Base-by-base conservation (phyloP, 2,888 invertebrate genomes). In the Pterostichus madidus region DNA sequence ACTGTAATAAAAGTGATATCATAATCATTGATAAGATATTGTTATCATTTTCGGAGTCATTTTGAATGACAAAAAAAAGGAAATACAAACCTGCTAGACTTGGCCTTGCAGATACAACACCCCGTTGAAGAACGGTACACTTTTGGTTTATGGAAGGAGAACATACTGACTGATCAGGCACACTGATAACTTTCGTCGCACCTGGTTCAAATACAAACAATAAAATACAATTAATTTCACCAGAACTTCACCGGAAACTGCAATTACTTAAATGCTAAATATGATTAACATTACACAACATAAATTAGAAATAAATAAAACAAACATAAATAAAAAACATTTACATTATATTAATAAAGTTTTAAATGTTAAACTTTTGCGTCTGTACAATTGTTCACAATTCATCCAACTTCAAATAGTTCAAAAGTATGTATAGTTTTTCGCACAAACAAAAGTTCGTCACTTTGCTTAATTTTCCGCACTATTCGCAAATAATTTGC, bases 51-150 rank as follows among this genome's bases (percentile, higher is more conserved):
- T n/a, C n/a, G n/a, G n/a, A n/a, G n/a, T n/a, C n/a, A n/a, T 32
- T 39, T 13, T 3, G 31, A 17, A 59, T 31, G 24, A 24, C 49
- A 8, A 68, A 68, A 15, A 68, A n/a, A 6, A 39, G 5, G 39
- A 46, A 15, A 24, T 46, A 78, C 44, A 0, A n/a, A 94, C 94
- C 94, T 95, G 92, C 95, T 95, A 32, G 96, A 96, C 90, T 96
- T 96, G 61, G 96, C 96, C 89, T 95, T 94, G 89, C 96, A 96
- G 87, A 96, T 96, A 90, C 96, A 96, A 89, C 96, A 96, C 75
- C 96, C 96, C 86, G 94, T 94, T 80, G 94, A 91, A 79, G 95
- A 95, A 86, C 95, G 93, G 89, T 96, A 96, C 84, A 96, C 96
- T 91, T 96, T 95, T 85, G 96, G 96, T 90, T 95, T 95, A 90